phyloP scores from a whole-genome alignment of 2,113 vertebrate species.

The Nycticorax nycticorax region DNA sequence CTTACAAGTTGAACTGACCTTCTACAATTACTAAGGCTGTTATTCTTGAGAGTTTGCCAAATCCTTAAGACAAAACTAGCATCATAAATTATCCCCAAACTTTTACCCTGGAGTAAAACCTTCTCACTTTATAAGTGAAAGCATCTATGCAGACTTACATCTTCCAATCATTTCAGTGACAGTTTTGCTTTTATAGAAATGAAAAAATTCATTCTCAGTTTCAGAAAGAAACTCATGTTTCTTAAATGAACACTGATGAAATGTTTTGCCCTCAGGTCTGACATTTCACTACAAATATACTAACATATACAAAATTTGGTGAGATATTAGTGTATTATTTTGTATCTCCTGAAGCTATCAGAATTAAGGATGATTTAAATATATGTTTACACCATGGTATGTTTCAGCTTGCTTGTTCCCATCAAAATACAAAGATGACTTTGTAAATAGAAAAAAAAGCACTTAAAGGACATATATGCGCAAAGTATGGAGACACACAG shows the following conservation, averaged over 20 bases:
- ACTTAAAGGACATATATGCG: background rate
- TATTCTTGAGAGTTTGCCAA: constrained; percentile 45
- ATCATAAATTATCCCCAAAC: background rate
- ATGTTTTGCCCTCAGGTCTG: background rate
- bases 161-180: background rate
- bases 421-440: background rate
- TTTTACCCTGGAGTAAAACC: background rate
- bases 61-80: constrained; percentile 19
- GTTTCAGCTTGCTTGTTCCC: background rate
- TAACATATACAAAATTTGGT: background rate
- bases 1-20: background rate
- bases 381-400: background rate
- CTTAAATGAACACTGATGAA: background rate
- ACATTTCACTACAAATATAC: background rate
- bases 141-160: background rate
- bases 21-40: background rate
- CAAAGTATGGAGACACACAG: background rate
- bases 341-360: background rate
- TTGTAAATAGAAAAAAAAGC: background rate
- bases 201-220: background rate
- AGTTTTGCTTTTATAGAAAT: background rate
- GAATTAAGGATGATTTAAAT: background rate
- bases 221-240: background rate
- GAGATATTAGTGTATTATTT: background rate
- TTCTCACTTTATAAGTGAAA: background rate